Conservation (phyloP, 1,140 invertebrate species). For the Heliconius congener region DNA sequence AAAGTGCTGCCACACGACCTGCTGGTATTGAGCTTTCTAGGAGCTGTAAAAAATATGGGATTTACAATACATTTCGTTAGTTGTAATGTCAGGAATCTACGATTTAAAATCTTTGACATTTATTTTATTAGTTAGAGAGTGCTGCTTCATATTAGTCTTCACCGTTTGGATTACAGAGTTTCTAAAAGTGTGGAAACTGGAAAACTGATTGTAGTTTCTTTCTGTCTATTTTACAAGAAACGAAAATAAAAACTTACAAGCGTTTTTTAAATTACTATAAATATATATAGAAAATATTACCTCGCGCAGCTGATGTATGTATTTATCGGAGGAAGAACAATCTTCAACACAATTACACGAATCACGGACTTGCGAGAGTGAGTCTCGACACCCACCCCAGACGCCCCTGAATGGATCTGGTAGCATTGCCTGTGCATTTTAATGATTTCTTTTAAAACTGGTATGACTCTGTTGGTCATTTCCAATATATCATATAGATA, state of each 20-base stretch:
- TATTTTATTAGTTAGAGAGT: no score
- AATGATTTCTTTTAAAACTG: no score
- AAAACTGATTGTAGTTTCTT: not conserved
- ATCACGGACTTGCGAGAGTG: conserved; percentile 88
- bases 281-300: conserved; percentile 43
- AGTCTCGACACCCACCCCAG: conserved; percentile 97
- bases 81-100: no score
- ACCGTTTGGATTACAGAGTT: no score
- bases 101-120: not conserved
- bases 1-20: conserved; percentile 91
- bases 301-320: conserved; percentile 92
- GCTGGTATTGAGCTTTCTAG: conserved; percentile 88
- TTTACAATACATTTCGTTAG: no score
- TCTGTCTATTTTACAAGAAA: no score
- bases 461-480: no score
- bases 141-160: no score
- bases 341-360: conserved; percentile 85
- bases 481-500: no score
- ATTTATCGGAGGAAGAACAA: conserved; percentile 90
- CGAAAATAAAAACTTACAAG: not conserved
- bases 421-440: conserved; percentile 86
- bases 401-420: conserved; percentile 94
- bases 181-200: not conserved
- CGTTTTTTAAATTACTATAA: not conserved
- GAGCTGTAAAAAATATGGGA: conserved; percentile 54